Conservation (phyloP, 1,140 invertebrate genomes). For the Pomacea maculata region DNA sequence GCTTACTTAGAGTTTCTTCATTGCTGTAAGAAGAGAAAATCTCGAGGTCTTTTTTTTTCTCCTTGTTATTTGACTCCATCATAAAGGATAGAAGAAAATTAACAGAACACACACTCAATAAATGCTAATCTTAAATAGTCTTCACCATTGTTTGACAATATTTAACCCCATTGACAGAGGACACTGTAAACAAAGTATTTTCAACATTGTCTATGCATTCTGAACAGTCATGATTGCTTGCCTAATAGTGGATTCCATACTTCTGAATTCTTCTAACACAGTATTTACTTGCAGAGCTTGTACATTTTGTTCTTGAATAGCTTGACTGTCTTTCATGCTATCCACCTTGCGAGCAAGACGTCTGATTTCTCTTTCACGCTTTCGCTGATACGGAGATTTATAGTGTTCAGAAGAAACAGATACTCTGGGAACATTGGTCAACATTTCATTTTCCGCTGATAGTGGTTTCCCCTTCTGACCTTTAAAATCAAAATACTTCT, state of each 20-base stretch:
- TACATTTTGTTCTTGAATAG: slow-evolving; percentile 24
- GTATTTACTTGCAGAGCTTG: slow-evolving; percentile 25
- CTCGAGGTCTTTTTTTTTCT: too few relatives aligned
- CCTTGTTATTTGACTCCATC: too few relatives aligned
- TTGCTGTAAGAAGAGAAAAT: too few relatives aligned
- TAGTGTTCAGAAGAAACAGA: slow-evolving; percentile 15
- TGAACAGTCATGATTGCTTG: not conserved
- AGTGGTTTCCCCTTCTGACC: not conserved
- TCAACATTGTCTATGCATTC: too few relatives aligned
- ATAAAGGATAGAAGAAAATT: too few relatives aligned
- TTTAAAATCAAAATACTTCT: not conserved
- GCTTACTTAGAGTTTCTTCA: too few relatives aligned
- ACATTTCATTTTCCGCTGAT: not conserved
- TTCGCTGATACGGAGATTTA: slow-evolving; percentile 56
- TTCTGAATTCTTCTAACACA: slow-evolving; percentile 19
- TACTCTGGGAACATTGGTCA: not conserved
- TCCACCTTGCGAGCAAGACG: slow-evolving; percentile 48
- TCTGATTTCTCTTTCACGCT: slow-evolving; percentile 52
- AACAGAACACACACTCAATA: too few relatives aligned
- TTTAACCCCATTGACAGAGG: too few relatives aligned
- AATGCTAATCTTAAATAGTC: too few relatives aligned
- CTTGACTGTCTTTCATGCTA: slow-evolving; percentile 16
- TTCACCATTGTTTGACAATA: too few relatives aligned
- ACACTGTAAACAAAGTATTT: too few relatives aligned
- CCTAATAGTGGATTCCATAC: slow-evolving; percentile 23